Percentiles rank a stretch among this genome's conserved stretches.
Evolutionary conservation across 2,113 vertebrate species (phyloP).

Genomic region (Eclectus roratus): DNA sequence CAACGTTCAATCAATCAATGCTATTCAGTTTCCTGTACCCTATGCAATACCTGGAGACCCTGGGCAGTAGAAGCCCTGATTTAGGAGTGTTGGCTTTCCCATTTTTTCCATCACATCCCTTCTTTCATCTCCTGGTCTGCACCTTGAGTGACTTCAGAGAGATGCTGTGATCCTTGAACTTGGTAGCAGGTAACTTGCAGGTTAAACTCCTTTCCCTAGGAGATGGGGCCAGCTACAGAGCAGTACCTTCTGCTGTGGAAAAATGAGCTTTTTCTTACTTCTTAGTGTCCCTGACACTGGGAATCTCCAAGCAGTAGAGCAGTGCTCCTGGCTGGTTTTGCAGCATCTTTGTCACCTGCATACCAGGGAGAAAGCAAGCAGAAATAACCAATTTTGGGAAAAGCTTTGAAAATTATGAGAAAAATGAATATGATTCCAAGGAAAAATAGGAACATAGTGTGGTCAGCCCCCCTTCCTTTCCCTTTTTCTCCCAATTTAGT

Average conservation of each 20-base stretch:
- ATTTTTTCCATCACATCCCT: neutral
- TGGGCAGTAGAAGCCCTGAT: neutral
- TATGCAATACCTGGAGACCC: fast-evolving
- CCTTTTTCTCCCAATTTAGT: neutral
- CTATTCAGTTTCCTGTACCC: fast-evolving
- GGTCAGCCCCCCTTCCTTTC: fast-evolving
- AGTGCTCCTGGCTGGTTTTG: neutral
- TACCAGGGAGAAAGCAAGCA: neutral
- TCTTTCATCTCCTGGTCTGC: neutral
- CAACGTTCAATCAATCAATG: neutral
- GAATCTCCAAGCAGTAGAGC: neutral
- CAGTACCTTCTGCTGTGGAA: neutral
- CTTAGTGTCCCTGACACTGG: neutral
- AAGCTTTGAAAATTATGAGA: neutral
- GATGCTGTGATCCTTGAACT: neutral
- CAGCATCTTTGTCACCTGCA: neutral
- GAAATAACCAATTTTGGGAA: fast-evolving
- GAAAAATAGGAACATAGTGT: fast-evolving
- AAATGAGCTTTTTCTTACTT: neutral
- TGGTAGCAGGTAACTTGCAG: neutral
- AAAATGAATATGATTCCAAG: neutral
- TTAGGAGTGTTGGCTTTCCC: neutral
- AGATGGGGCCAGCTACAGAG: neutral
- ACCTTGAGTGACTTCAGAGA: neutral
- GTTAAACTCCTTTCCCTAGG: neutral